Conservation (phyloP, 2,113 vertebrate genomes). For the Pangasianodon hypophthalmus region DNA sequence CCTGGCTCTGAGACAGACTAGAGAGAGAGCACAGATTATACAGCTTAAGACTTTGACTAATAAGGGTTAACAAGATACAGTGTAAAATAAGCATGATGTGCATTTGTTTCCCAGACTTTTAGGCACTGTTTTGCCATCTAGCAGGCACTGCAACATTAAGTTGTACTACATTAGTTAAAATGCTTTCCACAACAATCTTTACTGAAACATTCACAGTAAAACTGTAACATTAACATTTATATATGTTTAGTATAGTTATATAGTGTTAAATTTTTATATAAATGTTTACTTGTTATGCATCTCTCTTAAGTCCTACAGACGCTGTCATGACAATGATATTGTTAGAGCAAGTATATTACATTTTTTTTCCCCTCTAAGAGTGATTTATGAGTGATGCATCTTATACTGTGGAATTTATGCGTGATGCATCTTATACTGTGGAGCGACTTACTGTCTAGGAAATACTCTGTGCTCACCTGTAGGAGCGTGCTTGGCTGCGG, state of each 20-base stretch:
- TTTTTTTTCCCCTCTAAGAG: too few relatives aligned
- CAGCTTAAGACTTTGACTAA: neutral
- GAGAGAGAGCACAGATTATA: neutral
- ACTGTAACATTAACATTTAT: neutral
- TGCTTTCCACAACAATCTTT: neutral
- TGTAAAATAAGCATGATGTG: neutral
- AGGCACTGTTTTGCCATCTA: neutral
- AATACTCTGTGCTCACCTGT: slow-evolving; percentile 52
- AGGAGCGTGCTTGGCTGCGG: slow-evolving; percentile 61
- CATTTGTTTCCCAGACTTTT: neutral
- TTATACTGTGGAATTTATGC: neutral
- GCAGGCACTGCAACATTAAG: neutral
- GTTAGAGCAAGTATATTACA: neutral
- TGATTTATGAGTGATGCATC: neutral
- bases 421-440: neutral
- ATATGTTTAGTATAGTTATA: neutral
- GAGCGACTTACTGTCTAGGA: neutral
- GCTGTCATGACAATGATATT: neutral
- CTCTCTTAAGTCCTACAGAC: neutral
- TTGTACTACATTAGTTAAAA: neutral
- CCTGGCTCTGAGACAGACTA: slow-evolving; percentile 83
- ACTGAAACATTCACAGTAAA: neutral
- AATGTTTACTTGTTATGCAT: neutral
- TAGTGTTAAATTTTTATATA: neutral
- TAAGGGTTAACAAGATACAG: neutral